Percentiles rank a stretch among this genome's conserved stretches.
These are phyloP conservation scores for Dyspetes luteomarginatus DNA, from an alignment of 2,888 invertebrate genomes.

Conservation along the genomic window DNA sequence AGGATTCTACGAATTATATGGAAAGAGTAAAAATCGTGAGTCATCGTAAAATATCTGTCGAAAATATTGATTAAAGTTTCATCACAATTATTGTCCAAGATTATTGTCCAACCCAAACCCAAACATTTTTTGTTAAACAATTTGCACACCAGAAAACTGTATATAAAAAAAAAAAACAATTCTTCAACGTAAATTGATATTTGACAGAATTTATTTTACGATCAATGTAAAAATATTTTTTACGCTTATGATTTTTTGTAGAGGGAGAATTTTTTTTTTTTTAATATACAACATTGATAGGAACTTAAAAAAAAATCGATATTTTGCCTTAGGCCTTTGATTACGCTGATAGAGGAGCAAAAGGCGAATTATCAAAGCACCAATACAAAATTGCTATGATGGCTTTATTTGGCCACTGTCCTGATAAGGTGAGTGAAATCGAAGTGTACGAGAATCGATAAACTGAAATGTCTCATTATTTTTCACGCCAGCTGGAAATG, in stretches of 20 bases:
- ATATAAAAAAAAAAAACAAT: background rate
- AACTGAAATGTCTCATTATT: background rate
- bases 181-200: background rate
- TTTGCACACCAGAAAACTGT: too few relatives aligned
- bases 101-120: too few relatives aligned
- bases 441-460: background rate
- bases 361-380: conserved; percentile 63
- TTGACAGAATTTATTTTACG: background rate
- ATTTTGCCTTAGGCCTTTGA: conserved; percentile 65
- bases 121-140: too few relatives aligned
- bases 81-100: background rate
- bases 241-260: background rate
- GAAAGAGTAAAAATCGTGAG: conserved; percentile 29
- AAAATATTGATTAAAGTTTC: background rate
- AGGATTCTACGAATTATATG: background rate
- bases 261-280: background rate
- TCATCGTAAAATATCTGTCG: background rate
- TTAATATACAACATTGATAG: background rate
- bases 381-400: conserved; percentile 71
- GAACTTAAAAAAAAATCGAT: background rate
- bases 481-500: conserved; percentile 32
- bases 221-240: background rate
- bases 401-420: conserved; percentile 68
- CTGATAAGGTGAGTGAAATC: conserved; percentile 64
- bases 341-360: conserved; percentile 63